phyloP scores from a whole-genome alignment of 2,797 vertebrate genomes.

The Amphiprion clarkii region DNA sequence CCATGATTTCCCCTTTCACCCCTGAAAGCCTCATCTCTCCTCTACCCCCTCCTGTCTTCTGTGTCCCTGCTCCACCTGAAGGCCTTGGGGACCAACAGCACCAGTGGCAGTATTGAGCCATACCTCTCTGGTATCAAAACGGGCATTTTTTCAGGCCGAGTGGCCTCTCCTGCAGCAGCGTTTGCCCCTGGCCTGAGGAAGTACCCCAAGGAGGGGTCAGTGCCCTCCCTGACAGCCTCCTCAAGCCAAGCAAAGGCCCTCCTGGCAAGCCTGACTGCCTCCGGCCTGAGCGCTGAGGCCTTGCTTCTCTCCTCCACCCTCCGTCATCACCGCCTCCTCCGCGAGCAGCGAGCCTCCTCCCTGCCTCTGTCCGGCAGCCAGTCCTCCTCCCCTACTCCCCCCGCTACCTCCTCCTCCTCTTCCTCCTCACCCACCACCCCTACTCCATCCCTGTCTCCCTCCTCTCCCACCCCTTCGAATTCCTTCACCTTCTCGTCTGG shows the following conservation, averaged over 20 bases:
- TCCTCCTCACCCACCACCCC: constrained; percentile 71
- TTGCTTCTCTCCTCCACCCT: constrained; percentile 85
- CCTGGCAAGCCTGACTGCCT: constrained; percentile 81
- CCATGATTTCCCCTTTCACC: constrained; percentile 68
- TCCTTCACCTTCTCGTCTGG: constrained; percentile 64
- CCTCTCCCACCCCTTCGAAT: constrained; percentile 62
- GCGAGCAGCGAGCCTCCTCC: constrained; percentile 80
- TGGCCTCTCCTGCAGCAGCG: constrained; percentile 60
- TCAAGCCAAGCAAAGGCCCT: constrained; percentile 82
- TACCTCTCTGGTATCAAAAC: constrained; percentile 77
- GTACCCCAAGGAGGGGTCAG: constrained; percentile 73
- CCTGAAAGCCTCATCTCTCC: constrained; percentile 62
- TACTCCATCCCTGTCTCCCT: constrained; percentile 73
- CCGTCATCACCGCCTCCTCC: constrained; percentile 79
- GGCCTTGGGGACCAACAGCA: constrained; percentile 69
- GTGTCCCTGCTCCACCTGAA: constrained; percentile 72
- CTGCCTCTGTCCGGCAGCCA: constrained; percentile 69
- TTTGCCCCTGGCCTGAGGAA: constrained; percentile 77
- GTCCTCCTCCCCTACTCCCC: constrained; percentile 62
- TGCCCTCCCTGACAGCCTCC: constrained; percentile 75
- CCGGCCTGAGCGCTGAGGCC: constrained; percentile 82
- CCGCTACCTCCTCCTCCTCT: constrained; percentile 58
- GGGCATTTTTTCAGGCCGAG: constrained; percentile 76
- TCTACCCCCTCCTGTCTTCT: constrained; percentile 55
- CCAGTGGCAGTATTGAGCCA: constrained; percentile 70